phyloP scores from a whole-genome alignment of 2,113 vertebrate genomes.

The Jacana jacana region DNA sequence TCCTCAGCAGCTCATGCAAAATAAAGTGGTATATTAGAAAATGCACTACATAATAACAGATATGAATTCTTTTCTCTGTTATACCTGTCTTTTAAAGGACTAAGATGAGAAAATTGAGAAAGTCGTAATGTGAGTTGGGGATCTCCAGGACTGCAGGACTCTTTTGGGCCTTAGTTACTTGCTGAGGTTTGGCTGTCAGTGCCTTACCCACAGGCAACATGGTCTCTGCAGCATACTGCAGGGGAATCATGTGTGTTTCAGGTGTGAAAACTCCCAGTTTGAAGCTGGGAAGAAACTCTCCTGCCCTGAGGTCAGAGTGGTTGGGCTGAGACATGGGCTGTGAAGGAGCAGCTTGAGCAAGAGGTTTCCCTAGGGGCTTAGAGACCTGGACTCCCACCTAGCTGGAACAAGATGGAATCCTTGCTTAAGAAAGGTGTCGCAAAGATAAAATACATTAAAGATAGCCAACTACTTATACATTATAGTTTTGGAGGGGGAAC shows the following conservation, averaged over 20 bases:
- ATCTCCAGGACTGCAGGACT: not conserved
- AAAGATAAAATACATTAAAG: not conserved
- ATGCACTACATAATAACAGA: not conserved
- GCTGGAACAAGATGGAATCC: not conserved
- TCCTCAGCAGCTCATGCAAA: not conserved
- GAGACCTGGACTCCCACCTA: not conserved
- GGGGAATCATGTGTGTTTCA: not conserved
- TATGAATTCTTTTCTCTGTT: not conserved
- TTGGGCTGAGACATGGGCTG: not conserved
- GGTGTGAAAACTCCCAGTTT: not conserved
- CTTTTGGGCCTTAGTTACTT: not conserved
- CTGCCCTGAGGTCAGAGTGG: too few relatives aligned
- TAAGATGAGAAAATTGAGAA: not conserved
- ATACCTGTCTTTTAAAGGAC: not conserved
- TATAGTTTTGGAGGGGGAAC: not conserved
- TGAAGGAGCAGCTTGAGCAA: not conserved
- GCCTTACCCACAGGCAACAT: not conserved
- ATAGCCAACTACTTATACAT: not conserved
- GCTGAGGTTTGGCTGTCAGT: not conserved
- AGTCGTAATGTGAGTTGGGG: not conserved
- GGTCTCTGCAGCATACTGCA: not conserved
- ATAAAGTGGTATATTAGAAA: not conserved
- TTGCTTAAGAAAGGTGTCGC: fast-evolving
- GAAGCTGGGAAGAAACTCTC: not conserved
- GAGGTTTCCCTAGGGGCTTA: too few relatives aligned